Base-by-base conservation (phyloP, 2,797 vertebrate genomes). In the Nothura maculosa region DNA sequence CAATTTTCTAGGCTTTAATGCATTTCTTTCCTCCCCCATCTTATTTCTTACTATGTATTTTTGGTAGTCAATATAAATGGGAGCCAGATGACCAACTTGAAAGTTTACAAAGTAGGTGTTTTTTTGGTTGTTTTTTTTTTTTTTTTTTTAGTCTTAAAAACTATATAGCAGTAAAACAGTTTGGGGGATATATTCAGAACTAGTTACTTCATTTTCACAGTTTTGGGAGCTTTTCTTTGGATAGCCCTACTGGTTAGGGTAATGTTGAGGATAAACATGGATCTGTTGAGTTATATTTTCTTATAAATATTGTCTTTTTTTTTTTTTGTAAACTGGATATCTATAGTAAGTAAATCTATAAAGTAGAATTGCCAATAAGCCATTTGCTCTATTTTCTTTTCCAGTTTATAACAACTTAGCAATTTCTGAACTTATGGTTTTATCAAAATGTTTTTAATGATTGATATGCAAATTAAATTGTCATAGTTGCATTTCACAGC, bases 31-130 rank as follows among this genome's bases (percentile, higher is more conserved):
- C 64, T 93, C 67, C 79, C 83, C 85, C 32, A 24, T 85, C 43
- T 63, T 81, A 84, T 81, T 92, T 25, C 63, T 73, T 79, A 63
- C 78, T 84, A 64, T 43, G 43, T 85, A 47, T 55, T 94, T 82
- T 79, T 95, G 79, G 81, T 85, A 92, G 76, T 50, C 27, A 84
- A 81, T 77, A 76, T 91, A 94, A 96, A 96, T 92, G 91, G 54
- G 81, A 96, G 90, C 83, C 91, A 90, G 76, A 94, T 92, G 85
- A 92, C 62, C 77, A 88, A 50, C 85, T 57, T 73, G 28, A 42
- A 70, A 87, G 17, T 87, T 94, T 89, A 76, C 32, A 10, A 73
- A 89, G 62, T 89, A 73, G 69, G 27, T n/a, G n/a, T n/a, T n/a
- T n/a, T n/a, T n/a, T n/a, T n/a, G n/a, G n/a, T n/a, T n/a, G n/a